Conservation (phyloP, 2,797 vertebrate genomes). For the Myotis planiceps region DNA sequence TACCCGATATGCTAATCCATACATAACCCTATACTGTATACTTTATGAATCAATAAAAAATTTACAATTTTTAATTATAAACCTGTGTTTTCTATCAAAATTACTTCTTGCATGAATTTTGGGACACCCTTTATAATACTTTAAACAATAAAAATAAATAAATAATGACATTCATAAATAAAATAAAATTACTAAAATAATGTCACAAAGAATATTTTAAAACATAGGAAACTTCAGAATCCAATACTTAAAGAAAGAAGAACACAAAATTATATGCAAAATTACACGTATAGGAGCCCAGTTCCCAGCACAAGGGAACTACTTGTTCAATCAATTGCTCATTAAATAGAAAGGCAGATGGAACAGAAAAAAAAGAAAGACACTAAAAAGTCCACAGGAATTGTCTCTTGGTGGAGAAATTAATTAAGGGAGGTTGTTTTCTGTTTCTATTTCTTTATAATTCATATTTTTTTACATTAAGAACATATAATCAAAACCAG, state of each 20-base stretch:
- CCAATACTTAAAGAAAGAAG: neutral
- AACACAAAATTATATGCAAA: neutral
- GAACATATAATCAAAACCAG: neutral
- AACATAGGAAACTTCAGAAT: neutral
- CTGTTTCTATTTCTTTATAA: neutral
- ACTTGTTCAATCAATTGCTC: neutral
- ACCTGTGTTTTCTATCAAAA: too few species aligned
- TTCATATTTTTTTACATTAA: neutral
- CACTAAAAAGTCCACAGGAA: neutral
- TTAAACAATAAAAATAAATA: neutral
- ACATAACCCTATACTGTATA: too few species aligned
- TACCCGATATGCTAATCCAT: too few species aligned
- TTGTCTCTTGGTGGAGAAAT: neutral
- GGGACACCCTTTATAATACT: too few species aligned
- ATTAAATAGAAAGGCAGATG: neutral
- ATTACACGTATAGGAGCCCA: neutral
- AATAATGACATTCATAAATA: neutral
- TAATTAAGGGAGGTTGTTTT: neutral
- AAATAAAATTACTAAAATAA: slow-evolving; percentile 14
- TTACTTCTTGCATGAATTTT: too few species aligned
- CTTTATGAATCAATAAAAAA: too few species aligned
- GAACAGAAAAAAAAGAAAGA: neutral
- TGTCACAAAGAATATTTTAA: neutral
- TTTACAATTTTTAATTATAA: too few species aligned
- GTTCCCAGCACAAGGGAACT: neutral